These are phyloP conservation scores for Ambastaia sidthimunki DNA, from an alignment of 2,797 vertebrate species.

Conservation along the genomic window DNA sequence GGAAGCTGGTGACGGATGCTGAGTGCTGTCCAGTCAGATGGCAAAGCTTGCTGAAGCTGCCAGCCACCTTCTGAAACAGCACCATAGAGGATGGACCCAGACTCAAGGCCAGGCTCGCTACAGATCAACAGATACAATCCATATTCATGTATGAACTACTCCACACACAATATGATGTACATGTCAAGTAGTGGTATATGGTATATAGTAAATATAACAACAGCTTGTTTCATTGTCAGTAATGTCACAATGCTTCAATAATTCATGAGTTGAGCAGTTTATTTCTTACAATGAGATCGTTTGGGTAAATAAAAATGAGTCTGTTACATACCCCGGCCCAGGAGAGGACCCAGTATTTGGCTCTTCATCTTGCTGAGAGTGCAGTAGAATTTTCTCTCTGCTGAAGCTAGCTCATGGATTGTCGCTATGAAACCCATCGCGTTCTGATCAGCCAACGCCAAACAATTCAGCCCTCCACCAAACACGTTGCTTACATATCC, in stretches of 20 bases:
- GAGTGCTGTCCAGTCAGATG: constrained; percentile 89
- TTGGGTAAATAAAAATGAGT: neutral
- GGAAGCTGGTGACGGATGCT: constrained; percentile 86
- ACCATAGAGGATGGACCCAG: constrained; percentile 75
- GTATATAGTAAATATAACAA: neutral
- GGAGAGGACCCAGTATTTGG: constrained; percentile 85
- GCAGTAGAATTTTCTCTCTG: constrained; percentile 89
- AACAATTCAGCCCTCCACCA: constrained; percentile 84
- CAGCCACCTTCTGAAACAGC: constrained; percentile 87
- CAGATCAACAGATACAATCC: neutral
- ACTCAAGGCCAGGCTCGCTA: constrained; percentile 78
- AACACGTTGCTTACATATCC: constrained; percentile 88
- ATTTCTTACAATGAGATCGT: no score
- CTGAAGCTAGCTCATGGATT: constrained; percentile 89
- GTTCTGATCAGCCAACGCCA: constrained; percentile 87
- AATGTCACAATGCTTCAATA: no score
- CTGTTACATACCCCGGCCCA: constrained; percentile 78
- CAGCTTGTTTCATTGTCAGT: neutral
- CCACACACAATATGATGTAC: neutral
- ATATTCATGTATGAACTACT: neutral
- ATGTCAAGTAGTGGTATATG: no score
- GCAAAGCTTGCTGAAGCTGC: constrained; percentile 86
- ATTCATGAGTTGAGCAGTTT: no score
- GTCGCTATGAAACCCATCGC: constrained; percentile 91
- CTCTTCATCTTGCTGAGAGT: constrained; percentile 83